Base-by-base conservation (phyloP, 1,140 invertebrate genomes). In the Rhagoletis pomonella region DNA sequence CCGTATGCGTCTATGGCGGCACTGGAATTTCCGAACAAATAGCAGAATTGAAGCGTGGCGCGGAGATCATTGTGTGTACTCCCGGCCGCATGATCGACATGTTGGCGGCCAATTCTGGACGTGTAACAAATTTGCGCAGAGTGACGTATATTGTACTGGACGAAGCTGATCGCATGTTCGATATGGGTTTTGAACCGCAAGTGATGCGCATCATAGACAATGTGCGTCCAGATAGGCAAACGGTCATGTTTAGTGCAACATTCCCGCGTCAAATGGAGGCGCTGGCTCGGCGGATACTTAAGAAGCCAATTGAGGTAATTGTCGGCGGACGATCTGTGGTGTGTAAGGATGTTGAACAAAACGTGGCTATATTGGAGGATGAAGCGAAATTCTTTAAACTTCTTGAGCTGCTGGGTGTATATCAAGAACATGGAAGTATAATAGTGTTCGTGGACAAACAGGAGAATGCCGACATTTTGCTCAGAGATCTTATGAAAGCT, bases 81-180 rank as follows among this genome's bases (percentile, higher is more conserved):
- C 99, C 99, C 0, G 99, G 99, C 0, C 95, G 99, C 89, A 99
- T 99, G 99, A 99, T 99, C 90, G 99, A 99, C 93, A 99, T 99
- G 98, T 93, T 99, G 85, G 98, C 98, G 0, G 99, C 99, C 4
- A 99, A 99, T 93, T 98, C 96, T 87, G 99, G 98, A 0, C 95
- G 98, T 88, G 99, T 99, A 0, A 99, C 99, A 0, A 99, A 99
- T 94, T 94, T 99, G 60, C 94, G 97, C 44, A 94, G 99, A 59
- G 98, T 99, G 50, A 99, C 99, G 0, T 99, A 99, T 93, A 96
- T 99, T 58, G 99, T 99, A 0, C 93, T 99, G 2, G 99, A 99
- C 93, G 99, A 99, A 94, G 99, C 99, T 2, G 99, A 99, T 93
- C 94, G 99, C 59, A 99, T 99, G 99, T 99, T 99, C 92, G 99